phyloP scores from a whole-genome alignment of 2,888 invertebrate genomes.

The Agriopis marginaria region DNA sequence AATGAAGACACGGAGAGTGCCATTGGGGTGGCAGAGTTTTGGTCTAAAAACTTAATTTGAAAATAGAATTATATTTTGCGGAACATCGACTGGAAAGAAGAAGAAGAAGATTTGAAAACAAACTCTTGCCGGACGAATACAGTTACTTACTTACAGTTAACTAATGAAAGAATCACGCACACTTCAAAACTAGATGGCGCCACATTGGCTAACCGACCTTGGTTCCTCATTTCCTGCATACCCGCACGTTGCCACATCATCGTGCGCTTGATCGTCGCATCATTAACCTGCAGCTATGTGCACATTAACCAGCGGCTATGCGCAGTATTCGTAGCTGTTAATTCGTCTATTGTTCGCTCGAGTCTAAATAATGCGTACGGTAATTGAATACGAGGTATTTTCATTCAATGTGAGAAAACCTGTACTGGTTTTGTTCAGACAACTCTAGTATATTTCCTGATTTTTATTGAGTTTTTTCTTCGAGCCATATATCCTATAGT shows the following conservation, averaged over 20 bases:
- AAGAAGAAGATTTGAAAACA: too few species aligned
- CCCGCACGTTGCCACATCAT: conserved; percentile 52
- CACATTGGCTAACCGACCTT: conserved; percentile 43
- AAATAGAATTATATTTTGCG: too few species aligned
- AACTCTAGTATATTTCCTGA: background rate
- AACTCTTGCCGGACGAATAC: too few species aligned
- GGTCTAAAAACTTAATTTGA: too few species aligned
- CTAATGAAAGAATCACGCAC: background rate
- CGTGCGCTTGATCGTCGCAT: conserved; percentile 52
- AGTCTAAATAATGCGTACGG: conserved; percentile 4
- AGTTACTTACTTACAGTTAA: too few species aligned
- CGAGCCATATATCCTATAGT: too few species aligned
- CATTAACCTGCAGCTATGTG: conserved; percentile 42
- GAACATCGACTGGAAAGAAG: too few species aligned
- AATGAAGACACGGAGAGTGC: too few species aligned
- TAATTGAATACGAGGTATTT: background rate
- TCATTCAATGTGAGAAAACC: conserved; percentile 1
- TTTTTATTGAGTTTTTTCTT: too few species aligned
- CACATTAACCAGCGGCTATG: background rate
- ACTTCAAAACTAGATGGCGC: conserved; percentile 13
- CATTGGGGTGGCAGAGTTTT: too few species aligned
- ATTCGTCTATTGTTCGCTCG: conserved; percentile 47
- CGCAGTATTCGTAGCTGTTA: conserved; percentile 49
- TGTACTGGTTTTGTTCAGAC: background rate
- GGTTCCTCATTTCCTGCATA: conserved; percentile 35